These are phyloP conservation scores for Leptinotarsa tumamoca DNA, from an alignment of 2,888 invertebrate genomes.

Conservation along the genomic window DNA sequence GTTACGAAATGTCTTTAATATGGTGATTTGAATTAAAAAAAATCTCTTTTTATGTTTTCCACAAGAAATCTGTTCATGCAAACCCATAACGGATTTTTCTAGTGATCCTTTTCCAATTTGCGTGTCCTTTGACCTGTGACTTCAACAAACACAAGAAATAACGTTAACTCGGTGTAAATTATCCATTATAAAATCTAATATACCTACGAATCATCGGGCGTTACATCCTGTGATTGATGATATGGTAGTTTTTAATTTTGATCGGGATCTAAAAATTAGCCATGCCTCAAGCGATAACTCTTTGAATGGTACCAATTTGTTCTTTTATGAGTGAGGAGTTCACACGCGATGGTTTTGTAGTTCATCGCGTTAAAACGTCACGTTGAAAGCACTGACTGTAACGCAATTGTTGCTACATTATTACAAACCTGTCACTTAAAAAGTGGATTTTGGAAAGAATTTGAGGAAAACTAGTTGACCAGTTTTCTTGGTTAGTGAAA, in stretches of 20 bases:
- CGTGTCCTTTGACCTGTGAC: slow-evolving; percentile 32
- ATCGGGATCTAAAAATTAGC: slow-evolving; percentile 58
- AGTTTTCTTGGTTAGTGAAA: too few species aligned
- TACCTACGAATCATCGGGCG: slow-evolving; percentile 60
- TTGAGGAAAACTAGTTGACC: too few species aligned
- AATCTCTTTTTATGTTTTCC: too few species aligned
- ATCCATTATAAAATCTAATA: slow-evolving; percentile 55
- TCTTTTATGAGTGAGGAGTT: slow-evolving; percentile 1
- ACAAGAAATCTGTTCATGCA: too few species aligned
- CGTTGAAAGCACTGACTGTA: too few species aligned
- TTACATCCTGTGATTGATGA: slow-evolving; percentile 58
- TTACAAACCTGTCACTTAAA: too few species aligned
- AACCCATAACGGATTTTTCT: neutral
- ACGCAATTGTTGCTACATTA: too few species aligned
- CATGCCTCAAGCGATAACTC: slow-evolving; percentile 59
- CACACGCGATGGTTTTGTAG: slow-evolving; percentile 42
- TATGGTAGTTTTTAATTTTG: slow-evolving; percentile 47
- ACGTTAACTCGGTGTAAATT: slow-evolving; percentile 44
- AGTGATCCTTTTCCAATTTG: neutral
- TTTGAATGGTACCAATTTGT: slow-evolving; percentile 42
- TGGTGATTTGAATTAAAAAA: too few species aligned
- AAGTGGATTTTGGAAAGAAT: too few species aligned
- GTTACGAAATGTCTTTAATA: too few species aligned
- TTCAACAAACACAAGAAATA: slow-evolving; percentile 25
- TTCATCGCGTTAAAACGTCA: neutral